Evolutionary conservation across 1,140 invertebrate genomes (phyloP), one percentile per base, ranked within the genome.

Genomic region (Hydropsyche tenuis): DNA sequence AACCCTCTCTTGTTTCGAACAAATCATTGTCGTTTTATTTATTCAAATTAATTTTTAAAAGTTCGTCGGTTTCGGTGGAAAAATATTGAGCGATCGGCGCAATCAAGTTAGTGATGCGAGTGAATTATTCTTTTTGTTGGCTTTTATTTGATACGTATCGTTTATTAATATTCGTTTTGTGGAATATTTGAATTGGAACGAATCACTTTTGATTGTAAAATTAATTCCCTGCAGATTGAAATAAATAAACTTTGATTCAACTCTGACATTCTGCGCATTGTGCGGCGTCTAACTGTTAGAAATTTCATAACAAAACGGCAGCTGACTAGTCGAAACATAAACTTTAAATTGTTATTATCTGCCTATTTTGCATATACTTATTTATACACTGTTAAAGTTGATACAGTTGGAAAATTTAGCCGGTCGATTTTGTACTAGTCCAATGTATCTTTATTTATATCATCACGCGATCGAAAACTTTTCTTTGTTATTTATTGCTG

Each of bases 21-120:
- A 66, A 73, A 73, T 73, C 72, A 73, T 73, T 73, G 72, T 73
- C 64, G 65, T 73, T 53, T 73, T 69, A 73, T 73, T 73, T 73
- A 73, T 73, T 73, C 64, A 68, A 73, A 73, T 73, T 73, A 66
- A 66, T 73, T 73, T 66, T 53, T 60, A 73, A 70, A 73, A 73
- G 25, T 73, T 73, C 22, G 56, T 23, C 56, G 23, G n/a, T 20
- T 23, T 18, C 12, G 62, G 42, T 16, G 23, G 43, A 22, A 70
- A 70, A 70, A 56, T 53, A 37, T 56, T 56, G 51, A 56, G 23
- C 45, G 65, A 46, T 23, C 16, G 43, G 65, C 23, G 37, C 37
- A 37, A 37, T 37, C 30, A 4, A 37, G 30, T 37, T 37, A 4
- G 30, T 37, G 30, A 14, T 51, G 4, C 20, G n/a, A n/a, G 48